Base-by-base conservation (phyloP, 2,888 invertebrate species). In the Lasioglossum pauxillum region DNA sequence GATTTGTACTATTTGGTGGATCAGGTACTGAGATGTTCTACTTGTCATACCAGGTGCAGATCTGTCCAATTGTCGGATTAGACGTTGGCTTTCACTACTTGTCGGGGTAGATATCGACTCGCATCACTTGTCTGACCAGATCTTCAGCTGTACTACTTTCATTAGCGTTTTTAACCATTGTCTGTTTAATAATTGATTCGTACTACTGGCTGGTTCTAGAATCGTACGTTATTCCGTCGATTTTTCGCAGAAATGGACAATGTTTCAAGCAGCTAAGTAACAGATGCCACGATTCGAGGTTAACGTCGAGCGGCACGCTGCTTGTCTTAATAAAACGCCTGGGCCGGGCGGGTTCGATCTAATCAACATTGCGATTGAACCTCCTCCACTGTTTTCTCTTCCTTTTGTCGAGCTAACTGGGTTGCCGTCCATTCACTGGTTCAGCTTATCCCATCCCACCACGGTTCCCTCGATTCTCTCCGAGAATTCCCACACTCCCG, bases 271-370 rank as follows among this genome's bases (percentile, higher is more conserved):
- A 19, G 1, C 35, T 19, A 35, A 19, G 35, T 35, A 19, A 67
- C 31, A 35, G 19, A 35, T 8, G 67, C 19, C 35, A 19, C 35
- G 67, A 67, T 35, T 23, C 35, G 35, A 35, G 23, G 8, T 23
- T 19, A 19, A 31, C 19, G 35, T 67, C 19, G 67, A 67, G 10
- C 8, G 35, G 19, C 4, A 53, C 80, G 80, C 57, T 27, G 49
- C 53, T 12, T 69, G 76, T 74, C 79, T 85, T 85, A 83, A 85
- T 85, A 85, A 74, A 83, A 80, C 76, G 76, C 16, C 35, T 41
- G 23, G 67, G 53, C 10, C 35, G 38, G 16, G 35, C 5, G 27
- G 71, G 10, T 73, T 69, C 82, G 67, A 75, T 77, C 74, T 80
- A 80, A 85, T 85, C 80, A 76, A 83, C 76, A 80, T 85, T 46